Percentiles rank a stretch among this genome's conserved stretches.
These are phyloP conservation scores for Rhyacichthys aspro DNA, from an alignment of 2,797 vertebrate genomes.

Conservation along the genomic window DNA sequence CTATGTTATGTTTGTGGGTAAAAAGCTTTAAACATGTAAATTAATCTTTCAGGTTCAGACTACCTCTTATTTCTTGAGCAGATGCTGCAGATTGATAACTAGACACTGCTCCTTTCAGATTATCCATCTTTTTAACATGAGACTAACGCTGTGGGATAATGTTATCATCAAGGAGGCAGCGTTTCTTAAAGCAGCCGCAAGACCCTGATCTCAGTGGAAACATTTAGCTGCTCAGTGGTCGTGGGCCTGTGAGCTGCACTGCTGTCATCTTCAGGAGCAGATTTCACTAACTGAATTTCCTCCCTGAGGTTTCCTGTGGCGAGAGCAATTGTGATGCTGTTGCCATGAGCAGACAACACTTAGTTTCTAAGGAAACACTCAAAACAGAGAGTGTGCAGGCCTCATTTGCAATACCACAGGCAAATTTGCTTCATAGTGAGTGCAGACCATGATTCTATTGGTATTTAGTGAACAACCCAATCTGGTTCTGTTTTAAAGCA, in stretches of 20 bases:
- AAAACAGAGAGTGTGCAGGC: conserved; percentile 40
- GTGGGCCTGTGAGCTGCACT: conserved; percentile 21
- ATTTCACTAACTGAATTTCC: conserved; percentile 66
- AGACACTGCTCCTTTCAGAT: conserved; percentile 21
- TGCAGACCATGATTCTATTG: conserved; percentile 38
- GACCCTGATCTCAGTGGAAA: conserved; percentile 34
- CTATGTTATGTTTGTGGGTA: too few species aligned
- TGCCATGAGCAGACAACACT: conserved; percentile 71
- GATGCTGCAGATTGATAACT: conserved; percentile 27
- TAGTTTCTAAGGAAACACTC: conserved; percentile 75
- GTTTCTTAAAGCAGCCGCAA: conserved; percentile 25
- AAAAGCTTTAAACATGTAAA: not conserved
- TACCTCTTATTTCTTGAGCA: too few species aligned
- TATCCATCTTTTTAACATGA: conserved; percentile 23
- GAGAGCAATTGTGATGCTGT: conserved; percentile 61
- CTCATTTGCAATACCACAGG: conserved; percentile 64
- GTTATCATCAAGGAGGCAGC: conserved; percentile 57
- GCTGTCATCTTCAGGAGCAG: conserved; percentile 47
- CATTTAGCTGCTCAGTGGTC: conserved; percentile 43
- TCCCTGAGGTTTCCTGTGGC: conserved; percentile 73
- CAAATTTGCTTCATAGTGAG: conserved; percentile 33
- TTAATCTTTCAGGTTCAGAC: conserved; percentile 14
- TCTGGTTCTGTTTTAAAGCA: not conserved
- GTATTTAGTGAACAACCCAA: conserved; percentile 16
- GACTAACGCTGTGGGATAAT: conserved; percentile 17